These are phyloP conservation scores for Gonioctena quinquepunctata DNA, from an alignment of 1,140 invertebrate genomes.

Conservation along the genomic window DNA sequence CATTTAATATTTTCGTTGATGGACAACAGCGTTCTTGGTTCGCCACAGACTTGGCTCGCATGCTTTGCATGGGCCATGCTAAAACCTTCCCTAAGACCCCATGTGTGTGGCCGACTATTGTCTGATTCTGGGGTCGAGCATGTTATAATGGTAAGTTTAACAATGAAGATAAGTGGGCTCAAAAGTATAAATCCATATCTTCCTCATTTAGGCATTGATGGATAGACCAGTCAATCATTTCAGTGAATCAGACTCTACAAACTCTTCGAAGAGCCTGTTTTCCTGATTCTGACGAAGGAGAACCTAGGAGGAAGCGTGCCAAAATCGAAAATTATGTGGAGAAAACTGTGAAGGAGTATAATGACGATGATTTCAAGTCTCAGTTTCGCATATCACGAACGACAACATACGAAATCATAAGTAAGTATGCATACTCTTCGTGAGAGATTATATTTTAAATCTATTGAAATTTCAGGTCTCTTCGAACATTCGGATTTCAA, in stretches of 20 bases:
- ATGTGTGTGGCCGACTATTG: slow-evolving; percentile 1
- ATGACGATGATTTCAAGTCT: slow-evolving; percentile 1
- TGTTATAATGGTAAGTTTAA: too few species aligned
- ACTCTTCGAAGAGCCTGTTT: neutral
- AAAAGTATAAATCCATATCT: too few species aligned
- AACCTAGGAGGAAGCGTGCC: neutral
- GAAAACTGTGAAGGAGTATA: neutral
- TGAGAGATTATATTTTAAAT: neutral
- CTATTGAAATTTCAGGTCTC: neutral
- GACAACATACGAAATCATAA: neutral
- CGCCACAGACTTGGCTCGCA: slow-evolving; percentile 1
- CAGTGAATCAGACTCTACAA: neutral
- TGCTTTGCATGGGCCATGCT: slow-evolving; percentile 15
- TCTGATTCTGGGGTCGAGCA: too few species aligned
- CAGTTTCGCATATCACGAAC: neutral
- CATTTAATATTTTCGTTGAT: slow-evolving; percentile 14
- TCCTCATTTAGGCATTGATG: neutral
- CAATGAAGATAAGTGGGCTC: too few species aligned
- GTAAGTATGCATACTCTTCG: neutral
- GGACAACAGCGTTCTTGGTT: neutral
- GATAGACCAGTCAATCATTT: neutral
- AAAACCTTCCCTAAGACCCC: slow-evolving; percentile 7
- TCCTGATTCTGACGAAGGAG: neutral
- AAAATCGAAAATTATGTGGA: slow-evolving; percentile 1
- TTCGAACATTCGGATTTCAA: neutral